Percentiles rank a stretch among this genome's conserved stretches.
These are phyloP conservation scores for Drosophila leontia DNA, from an alignment of 1,140 invertebrate genomes.

Conservation along the genomic window DNA sequence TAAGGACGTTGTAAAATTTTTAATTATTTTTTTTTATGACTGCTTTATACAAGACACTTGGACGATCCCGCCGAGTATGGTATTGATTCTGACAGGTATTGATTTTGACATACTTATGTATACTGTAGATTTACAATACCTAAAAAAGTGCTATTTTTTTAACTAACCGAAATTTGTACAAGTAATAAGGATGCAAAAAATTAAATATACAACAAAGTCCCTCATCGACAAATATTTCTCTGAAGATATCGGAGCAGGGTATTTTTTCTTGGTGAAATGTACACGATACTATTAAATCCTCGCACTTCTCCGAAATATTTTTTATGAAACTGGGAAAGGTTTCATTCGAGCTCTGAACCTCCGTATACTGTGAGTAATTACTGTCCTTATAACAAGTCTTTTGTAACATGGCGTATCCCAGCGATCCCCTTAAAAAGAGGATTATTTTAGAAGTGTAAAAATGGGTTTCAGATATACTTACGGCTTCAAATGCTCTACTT, in stretches of 20 bases:
- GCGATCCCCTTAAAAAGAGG: conserved; percentile 37
- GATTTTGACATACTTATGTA: too few species aligned
- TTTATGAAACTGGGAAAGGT: conserved; percentile 65
- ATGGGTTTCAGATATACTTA: conserved; percentile 8
- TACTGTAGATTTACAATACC: neutral
- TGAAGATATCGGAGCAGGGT: conserved; percentile 90
- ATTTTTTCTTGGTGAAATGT: conserved; percentile 49
- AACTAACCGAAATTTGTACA: conserved; percentile 86
- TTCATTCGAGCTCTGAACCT: conserved; percentile 40
- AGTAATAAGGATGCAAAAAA: conserved; percentile 88
- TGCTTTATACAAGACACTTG: too few species aligned
- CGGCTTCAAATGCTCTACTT: conserved; percentile 59
- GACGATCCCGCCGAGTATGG: neutral
- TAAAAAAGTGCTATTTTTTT: neutral
- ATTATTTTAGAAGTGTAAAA: neutral
- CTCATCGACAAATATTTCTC: conserved; percentile 92
- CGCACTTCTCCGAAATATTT: conserved; percentile 55
- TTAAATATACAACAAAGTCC: conserved; percentile 94
- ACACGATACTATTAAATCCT: conserved; percentile 65
- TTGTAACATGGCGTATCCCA: conserved; percentile 68
- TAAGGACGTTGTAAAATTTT: too few species aligned
- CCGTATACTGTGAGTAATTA: conserved; percentile 46
- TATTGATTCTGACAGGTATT: neutral
- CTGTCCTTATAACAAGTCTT: conserved; percentile 65
- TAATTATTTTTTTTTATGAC: too few species aligned